Base-by-base conservation (phyloP, 2,113 vertebrate genomes). In the Forbesichthys papilliferus region DNA sequence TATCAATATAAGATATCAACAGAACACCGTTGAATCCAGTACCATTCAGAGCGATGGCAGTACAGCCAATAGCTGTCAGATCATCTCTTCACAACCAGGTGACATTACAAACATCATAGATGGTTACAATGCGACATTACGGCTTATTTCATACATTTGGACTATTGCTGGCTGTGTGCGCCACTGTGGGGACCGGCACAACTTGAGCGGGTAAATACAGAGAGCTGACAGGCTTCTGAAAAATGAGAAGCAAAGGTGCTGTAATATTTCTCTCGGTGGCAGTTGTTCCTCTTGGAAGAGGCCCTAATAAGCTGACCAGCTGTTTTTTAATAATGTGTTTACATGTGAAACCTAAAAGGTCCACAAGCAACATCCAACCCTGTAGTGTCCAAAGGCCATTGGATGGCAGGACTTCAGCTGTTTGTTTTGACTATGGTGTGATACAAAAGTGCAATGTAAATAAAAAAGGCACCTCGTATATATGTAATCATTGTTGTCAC, bases 241-340 rank as follows among this genome's bases (percentile, higher is more conserved):
- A 90, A 93, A 93, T 93, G 71, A 94, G 92, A 94, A 93, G 93
- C 92, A 92, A 89, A 90, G 61, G 60, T 75, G 27, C 27, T 27
- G 74, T 48, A 82, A 80, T 83, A 73, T 60, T 83, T 77, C 71
- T 77, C 71, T 85, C 81, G 87, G 84, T 80, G 79, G 74, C 74
- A 69, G 78, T 85, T 80, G 83, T 71, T 71, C 77, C 78, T 80
- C 55, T 68, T 62, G 66, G 57, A 73, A 55, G 60, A 59, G 47
- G 57, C 61, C 71, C 18, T 53, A 11, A 59, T 57, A 47, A 16
- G 61, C 68, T 64, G 68, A 83, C 77, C 5, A 36, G 63, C 61
- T 56, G 54, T 79, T 42, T 42, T 72, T 4, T 58, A 10, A 75
- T 47, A 27, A 73, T 73, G 46, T 51, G 62, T 75, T 77, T 75